Conservation (phyloP, 2,797 vertebrate species). For the Danio albolineatus region DNA sequence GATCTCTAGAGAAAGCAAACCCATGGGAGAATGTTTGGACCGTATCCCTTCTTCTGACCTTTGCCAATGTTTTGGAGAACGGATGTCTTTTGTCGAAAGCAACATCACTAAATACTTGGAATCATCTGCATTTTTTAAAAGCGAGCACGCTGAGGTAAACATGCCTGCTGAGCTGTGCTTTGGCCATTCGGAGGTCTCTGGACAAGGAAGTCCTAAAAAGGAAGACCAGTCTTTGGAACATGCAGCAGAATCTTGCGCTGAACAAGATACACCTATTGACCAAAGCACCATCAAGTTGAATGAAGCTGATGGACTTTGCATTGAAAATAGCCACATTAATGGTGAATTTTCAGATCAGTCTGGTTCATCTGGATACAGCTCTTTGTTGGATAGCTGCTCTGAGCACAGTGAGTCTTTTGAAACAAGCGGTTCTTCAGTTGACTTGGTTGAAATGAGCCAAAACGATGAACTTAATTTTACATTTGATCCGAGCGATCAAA, state of each 20-base stretch:
- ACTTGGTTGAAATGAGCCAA: slow-evolving; percentile 40
- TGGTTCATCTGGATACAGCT: slow-evolving; percentile 50
- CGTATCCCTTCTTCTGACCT: slow-evolving; percentile 55
- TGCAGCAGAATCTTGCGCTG: slow-evolving; percentile 60
- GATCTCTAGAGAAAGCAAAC: slow-evolving; percentile 42
- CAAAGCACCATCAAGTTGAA: slow-evolving; percentile 36
- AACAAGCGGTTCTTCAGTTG: slow-evolving; percentile 26
- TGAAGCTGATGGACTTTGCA: slow-evolving; percentile 37
- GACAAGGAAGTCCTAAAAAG: slow-evolving; percentile 63
- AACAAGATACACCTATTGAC: slow-evolving; percentile 62
- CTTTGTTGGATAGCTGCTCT: slow-evolving; percentile 48
- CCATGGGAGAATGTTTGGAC: slow-evolving; percentile 64
- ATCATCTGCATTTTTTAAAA: slow-evolving; percentile 58
- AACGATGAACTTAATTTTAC: slow-evolving; percentile 14
- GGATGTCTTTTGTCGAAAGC: slow-evolving; percentile 25
- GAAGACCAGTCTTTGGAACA: slow-evolving; percentile 57
- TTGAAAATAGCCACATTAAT: slow-evolving; percentile 20
- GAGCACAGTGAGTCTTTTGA: slow-evolving; percentile 62
- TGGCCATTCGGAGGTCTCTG: slow-evolving; percentile 59
- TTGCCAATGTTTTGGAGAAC: slow-evolving; percentile 50
- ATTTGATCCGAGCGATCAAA: slow-evolving; percentile 35
- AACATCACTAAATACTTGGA: slow-evolving; percentile 71
- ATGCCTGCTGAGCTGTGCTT: slow-evolving; percentile 73
- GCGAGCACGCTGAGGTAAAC: slow-evolving; percentile 55
- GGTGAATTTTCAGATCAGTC: slow-evolving; percentile 46